Percentiles rank a stretch among this genome's conserved stretches.
Evolutionary conservation across 2,888 invertebrate species (phyloP).

Genomic region (Chromoteleia sp.): DNA sequence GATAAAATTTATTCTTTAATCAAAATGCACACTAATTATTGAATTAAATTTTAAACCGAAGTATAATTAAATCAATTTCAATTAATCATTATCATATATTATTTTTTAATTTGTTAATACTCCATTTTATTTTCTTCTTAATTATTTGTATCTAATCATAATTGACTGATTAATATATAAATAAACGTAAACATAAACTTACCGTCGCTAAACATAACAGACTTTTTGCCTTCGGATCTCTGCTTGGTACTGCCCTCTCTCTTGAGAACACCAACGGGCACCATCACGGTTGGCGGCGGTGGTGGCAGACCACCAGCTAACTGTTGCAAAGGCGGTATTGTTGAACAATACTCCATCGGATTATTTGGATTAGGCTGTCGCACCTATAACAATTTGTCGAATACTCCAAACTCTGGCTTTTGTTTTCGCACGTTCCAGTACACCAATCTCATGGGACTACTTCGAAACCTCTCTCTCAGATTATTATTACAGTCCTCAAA

Average conservation of each 20-base stretch:
- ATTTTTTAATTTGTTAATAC: too few relatives aligned
- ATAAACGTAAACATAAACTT: slow-evolving; percentile 33
- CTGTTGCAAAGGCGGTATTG: slow-evolving; percentile 92
- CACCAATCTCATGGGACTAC: slow-evolving; percentile 57
- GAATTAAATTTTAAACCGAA: too few relatives aligned
- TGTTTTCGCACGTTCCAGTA: slow-evolving; percentile 65
- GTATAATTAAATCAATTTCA: too few relatives aligned
- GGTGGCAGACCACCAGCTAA: slow-evolving; percentile 86
- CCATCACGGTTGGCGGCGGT: slow-evolving; percentile 90
- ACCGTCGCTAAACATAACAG: slow-evolving; percentile 95
- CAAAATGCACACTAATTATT: too few relatives aligned
- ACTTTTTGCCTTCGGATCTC: slow-evolving; percentile 87
- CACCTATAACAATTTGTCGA: slow-evolving; percentile 84
- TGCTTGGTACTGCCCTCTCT: slow-evolving; percentile 86
- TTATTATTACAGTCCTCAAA: slow-evolving; percentile 3
- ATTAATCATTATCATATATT: too few relatives aligned
- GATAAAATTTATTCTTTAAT: too few relatives aligned
- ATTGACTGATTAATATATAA: slow-evolving; percentile 1
- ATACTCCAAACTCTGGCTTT: slow-evolving; percentile 81
- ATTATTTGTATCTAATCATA: too few relatives aligned
- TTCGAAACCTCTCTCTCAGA: slow-evolving; percentile 10
- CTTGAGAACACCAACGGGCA: slow-evolving; percentile 93
- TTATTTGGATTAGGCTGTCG: slow-evolving; percentile 92
- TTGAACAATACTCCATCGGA: slow-evolving; percentile 94
- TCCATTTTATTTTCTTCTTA: too few relatives aligned